Evolutionary conservation across 2,888 invertebrate species (phyloP).

Genomic region (Euzetes globulus): DNA sequence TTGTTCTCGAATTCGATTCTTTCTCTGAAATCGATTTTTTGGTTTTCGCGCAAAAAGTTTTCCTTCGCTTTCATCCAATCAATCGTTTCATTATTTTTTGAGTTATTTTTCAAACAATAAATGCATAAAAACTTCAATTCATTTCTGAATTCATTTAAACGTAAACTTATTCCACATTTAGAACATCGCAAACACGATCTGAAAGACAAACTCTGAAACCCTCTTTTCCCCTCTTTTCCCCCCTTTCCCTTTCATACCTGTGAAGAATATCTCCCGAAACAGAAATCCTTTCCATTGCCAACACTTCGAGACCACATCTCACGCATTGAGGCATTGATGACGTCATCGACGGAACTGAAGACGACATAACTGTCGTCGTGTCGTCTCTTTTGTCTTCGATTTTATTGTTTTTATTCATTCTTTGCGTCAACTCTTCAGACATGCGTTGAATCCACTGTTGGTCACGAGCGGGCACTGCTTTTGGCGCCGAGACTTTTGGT

Average conservation of each 20-base stretch:
- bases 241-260: background rate
- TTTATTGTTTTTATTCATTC: background rate
- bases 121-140: slow-evolving; percentile 31
- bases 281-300: slow-evolving; percentile 28
- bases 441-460: slow-evolving; percentile 13
- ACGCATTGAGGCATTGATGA: slow-evolving; percentile 12
- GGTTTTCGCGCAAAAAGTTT: background rate
- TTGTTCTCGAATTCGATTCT: slow-evolving; percentile 16
- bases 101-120: slow-evolving; percentile 1
- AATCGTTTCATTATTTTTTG: background rate
- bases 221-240: background rate
- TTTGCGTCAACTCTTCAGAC: slow-evolving; percentile 4
- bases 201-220: too few relatives aligned
- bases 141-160: slow-evolving; percentile 27
- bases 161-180: slow-evolving; percentile 19
- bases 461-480: too few relatives aligned
- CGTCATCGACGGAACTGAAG: too few relatives aligned
- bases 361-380: too few relatives aligned
- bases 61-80: slow-evolving; percentile 27
- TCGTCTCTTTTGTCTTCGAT: background rate
- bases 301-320: slow-evolving; percentile 5
- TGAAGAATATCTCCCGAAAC: slow-evolving; percentile 28
- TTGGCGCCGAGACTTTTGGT: background rate
- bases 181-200: slow-evolving; percentile 30
- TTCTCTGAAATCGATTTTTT: slow-evolving; percentile 32